These are phyloP conservation scores for Apaloderma vittatum DNA, from an alignment of 2,113 vertebrate genomes.

Conservation along the genomic window DNA sequence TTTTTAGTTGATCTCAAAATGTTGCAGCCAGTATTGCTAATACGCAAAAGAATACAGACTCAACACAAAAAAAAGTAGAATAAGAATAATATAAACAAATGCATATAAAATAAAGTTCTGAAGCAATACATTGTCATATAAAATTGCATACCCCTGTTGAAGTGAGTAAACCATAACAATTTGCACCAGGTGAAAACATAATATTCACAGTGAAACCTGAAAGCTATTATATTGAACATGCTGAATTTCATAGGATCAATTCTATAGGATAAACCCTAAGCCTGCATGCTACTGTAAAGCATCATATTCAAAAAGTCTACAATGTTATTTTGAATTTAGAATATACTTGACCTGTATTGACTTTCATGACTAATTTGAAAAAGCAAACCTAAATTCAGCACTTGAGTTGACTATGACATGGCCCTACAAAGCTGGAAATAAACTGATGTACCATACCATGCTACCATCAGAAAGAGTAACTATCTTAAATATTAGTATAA, in stretches of 20 bases:
- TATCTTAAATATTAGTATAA: slow-evolving; percentile 1
- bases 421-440: not conserved
- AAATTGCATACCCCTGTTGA: not conserved
- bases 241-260: not conserved
- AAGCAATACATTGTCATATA: not conserved
- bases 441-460: not conserved
- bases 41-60: not conserved
- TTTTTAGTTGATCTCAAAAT: not conserved
- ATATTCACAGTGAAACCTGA: not conserved
- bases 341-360: not conserved
- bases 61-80: not conserved
- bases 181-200: not conserved
- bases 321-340: not conserved
- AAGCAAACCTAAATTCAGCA: not conserved
- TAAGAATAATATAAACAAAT: not conserved
- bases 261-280: not conserved
- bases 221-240: not conserved
- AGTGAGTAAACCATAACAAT: not conserved
- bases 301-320: not conserved
- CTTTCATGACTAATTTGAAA: not conserved
- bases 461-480: not conserved
- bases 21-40: not conserved
- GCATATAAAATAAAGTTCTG: not conserved
- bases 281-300: not conserved
- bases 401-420: not conserved